These are phyloP conservation scores for Ailurus styani DNA, from an alignment of 2,113 vertebrate species.

Conservation along the genomic window DNA sequence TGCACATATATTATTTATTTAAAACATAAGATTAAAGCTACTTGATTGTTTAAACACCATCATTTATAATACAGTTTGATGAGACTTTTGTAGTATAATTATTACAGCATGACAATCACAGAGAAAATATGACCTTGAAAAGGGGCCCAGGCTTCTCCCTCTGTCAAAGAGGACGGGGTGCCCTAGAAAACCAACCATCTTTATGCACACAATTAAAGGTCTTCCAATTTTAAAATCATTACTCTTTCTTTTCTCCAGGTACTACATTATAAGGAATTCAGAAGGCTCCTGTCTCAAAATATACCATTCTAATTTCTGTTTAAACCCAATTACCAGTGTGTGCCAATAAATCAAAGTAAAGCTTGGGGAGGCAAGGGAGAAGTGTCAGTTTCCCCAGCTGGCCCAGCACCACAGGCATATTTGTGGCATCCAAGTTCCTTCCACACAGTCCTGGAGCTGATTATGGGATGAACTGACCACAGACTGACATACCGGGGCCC, in stretches of 20 bases:
- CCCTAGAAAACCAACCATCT: slow-evolving; percentile 3
- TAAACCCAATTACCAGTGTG: slow-evolving; percentile 62
- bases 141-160: not conserved
- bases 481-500: not conserved
- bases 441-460: not conserved
- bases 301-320: slow-evolving; percentile 49
- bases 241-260: not conserved
- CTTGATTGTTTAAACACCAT: slow-evolving; percentile 65
- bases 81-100: slow-evolving; percentile 59
- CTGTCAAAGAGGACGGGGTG: not conserved
- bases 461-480: not conserved
- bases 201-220: not conserved
- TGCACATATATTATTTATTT: slow-evolving; percentile 68
- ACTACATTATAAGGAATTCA: not conserved
- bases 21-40: slow-evolving; percentile 62
- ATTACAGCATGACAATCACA: slow-evolving; percentile 40
- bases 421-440: not conserved
- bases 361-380: slow-evolving; percentile 8
- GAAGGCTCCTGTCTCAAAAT: slow-evolving; percentile 61
- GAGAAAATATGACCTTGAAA: slow-evolving; percentile 61
- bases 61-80: slow-evolving; percentile 68
- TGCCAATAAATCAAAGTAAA: slow-evolving; percentile 64
- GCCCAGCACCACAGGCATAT: not conserved
- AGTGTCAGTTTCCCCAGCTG: slow-evolving; percentile 55
- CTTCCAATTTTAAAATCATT: slow-evolving; percentile 45